Percentiles rank a stretch among this genome's conserved stretches.
Evolutionary conservation across 2,797 vertebrate genomes (phyloP).

Genomic region (Australoheros facetus): DNA sequence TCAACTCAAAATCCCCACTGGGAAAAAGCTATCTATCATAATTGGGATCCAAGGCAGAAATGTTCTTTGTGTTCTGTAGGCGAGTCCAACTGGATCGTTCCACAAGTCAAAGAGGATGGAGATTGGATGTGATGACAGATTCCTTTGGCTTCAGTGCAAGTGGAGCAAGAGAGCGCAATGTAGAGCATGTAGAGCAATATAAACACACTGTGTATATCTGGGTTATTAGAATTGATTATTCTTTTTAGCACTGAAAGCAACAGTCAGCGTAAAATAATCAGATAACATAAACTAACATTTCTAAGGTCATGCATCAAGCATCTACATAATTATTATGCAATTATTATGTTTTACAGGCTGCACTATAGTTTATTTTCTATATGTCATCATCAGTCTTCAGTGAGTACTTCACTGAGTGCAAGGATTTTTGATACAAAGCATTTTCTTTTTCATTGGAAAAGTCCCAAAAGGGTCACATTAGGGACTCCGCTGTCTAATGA

Average conservation of each 20-base stretch:
- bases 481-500: too few relatives aligned
- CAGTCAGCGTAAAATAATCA: neutral
- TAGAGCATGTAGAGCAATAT: neutral
- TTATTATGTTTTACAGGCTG: neutral
- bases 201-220: neutral
- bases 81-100: constrained; percentile 13
- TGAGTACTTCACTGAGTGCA: neutral
- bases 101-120: constrained; percentile 7
- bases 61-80: constrained; percentile 14
- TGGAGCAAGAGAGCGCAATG: constrained; percentile 1
- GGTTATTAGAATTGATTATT: neutral
- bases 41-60: constrained; percentile 22
- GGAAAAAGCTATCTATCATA: constrained; percentile 40
- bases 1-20: neutral
- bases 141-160: neutral
- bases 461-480: too few relatives aligned
- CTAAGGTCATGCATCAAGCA: neutral
- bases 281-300: neutral
- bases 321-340: neutral
- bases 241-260: neutral
- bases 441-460: neutral
- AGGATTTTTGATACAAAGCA: neutral
- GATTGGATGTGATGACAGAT: constrained; percentile 17
- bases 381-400: neutral
- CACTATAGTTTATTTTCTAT: neutral